Evolutionary conservation across 2,113 vertebrate genomes (phyloP).

Genomic region (Tupaia tana): DNA sequence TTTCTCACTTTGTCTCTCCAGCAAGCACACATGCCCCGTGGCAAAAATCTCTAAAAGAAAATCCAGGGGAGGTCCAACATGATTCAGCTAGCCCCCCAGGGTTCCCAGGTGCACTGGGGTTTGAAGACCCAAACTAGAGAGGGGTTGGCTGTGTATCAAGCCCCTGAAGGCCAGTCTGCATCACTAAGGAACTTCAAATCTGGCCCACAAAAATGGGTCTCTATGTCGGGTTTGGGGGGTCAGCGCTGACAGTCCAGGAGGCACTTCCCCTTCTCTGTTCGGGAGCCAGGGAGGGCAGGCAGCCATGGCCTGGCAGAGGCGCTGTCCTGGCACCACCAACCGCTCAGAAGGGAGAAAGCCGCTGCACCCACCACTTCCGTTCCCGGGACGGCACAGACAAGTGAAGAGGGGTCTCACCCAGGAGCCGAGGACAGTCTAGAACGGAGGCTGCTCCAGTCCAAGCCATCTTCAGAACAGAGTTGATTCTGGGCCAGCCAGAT

Average conservation of each 20-base stretch:
- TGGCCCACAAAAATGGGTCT: not conserved
- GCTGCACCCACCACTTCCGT: too few species aligned
- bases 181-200: not conserved
- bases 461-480: too few species aligned
- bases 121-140: not conserved
- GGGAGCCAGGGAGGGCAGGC: not conserved
- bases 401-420: too few species aligned
- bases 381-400: too few species aligned
- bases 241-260: not conserved
- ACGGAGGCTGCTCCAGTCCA: too few species aligned
- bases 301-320: not conserved
- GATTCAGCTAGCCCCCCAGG: not conserved
- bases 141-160: not conserved
- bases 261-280: not conserved
- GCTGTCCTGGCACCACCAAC: not conserved
- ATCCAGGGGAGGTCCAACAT: not conserved
- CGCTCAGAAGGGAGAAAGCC: too few species aligned
- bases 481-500: too few species aligned
- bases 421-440: too few species aligned
- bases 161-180: not conserved
- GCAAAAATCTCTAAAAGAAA: too few species aligned
- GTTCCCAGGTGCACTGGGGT: not conserved
- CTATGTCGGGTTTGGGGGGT: not conserved
- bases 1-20: too few species aligned
- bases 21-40: too few species aligned